Evolutionary conservation across 2,113 vertebrate species (phyloP).

Genomic region (Trachemys scripta): DNA sequence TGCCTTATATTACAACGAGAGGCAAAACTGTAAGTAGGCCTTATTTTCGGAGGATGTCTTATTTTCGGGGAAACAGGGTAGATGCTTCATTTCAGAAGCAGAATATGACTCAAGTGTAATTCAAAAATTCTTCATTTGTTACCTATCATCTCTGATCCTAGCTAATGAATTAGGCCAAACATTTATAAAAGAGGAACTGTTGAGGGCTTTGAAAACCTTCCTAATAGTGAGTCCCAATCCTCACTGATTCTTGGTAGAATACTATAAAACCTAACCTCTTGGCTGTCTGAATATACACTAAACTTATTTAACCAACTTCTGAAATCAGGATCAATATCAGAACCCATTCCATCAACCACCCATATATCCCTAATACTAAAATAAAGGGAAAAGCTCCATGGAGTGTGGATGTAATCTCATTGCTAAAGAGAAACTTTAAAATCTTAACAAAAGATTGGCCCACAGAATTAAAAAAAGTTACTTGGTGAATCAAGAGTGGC

Average conservation of each 20-base stretch:
- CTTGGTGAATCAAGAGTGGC: not conserved
- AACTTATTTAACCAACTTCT: not conserved
- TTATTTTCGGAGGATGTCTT: no score
- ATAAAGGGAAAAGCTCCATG: not conserved
- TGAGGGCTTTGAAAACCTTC: not conserved
- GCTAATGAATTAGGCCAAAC: constrained; percentile 21
- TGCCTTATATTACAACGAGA: no score
- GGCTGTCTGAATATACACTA: not conserved
- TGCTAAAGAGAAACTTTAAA: not conserved
- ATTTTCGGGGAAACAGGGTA: no score
- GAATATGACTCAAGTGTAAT: not conserved
- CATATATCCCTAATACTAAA: not conserved
- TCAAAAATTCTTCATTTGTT: not conserved
- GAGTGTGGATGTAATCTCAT: not conserved
- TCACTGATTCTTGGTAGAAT: not conserved
- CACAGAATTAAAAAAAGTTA: not conserved
- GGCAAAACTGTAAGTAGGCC: no score
- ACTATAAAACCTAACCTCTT: not conserved
- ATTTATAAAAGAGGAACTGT: not conserved
- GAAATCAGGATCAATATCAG: not conserved
- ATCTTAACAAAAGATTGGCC: not conserved
- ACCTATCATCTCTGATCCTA: not conserved
- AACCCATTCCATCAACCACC: not conserved
- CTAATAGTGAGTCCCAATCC: not conserved
- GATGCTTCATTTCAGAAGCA: not conserved